Base-by-base conservation (phyloP, 1,140 invertebrate species). In the Trissolcus basalis region DNA sequence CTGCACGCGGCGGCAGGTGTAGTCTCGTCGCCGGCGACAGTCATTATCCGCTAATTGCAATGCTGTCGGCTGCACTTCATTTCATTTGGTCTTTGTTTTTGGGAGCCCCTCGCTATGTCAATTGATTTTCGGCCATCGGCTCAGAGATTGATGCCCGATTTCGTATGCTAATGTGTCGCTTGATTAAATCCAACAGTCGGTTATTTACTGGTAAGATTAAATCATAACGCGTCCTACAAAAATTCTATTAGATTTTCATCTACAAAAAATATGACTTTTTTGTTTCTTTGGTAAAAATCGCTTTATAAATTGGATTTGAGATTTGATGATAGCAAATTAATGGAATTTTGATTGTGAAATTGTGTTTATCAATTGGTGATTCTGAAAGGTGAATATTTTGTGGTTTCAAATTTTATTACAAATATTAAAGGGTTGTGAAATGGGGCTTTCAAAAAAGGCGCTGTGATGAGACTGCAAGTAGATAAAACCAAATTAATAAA, bases 1-100 rank as follows among this genome's bases (percentile, higher is more conserved):
- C 82, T 81, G 82, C 80, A 48, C 50, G 65, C 1, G 6, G 6
- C 19, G 6, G 75, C 82, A 84, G 82, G 80, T 83, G 82, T 75
- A 69, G 47, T 39, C 49, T 59, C 47, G 74, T 81, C 78, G 47
- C 43, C 70, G 68, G 65, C 68, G 80, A 82, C 77, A 75, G 80
- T 80, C 77, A 81, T 80, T 77, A 72, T 61, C 71, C 54, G 54
- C 76, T 80, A 82, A 82, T 82, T 80, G 61, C 61, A 56, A 67
- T 27, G 5, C 15, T 12, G 36, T 39, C 36, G 14, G 12, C 45
- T 1, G 6, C 6, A 13, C 10, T 36, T 14, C 11, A 12, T 13
- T 44, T 41, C 19, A 27, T 27, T 27, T 27, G 19, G 60, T 19
- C 54, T 14, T 47, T 56, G 53, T 15, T 53, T 50, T 58, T 61